phyloP scores from a whole-genome alignment of 2,888 invertebrate species.

The Emmelina monodactyla region DNA sequence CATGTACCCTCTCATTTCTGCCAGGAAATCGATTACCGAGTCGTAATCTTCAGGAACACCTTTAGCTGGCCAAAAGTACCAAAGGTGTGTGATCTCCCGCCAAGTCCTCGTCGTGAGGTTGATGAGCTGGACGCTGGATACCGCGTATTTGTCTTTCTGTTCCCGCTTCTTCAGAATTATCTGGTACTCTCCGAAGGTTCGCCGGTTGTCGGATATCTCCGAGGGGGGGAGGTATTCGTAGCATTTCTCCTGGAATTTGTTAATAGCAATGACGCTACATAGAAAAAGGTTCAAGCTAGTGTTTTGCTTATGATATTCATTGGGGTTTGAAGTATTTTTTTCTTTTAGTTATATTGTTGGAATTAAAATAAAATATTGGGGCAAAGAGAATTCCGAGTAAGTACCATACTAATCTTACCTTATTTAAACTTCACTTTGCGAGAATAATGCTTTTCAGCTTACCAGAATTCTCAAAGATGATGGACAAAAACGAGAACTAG shows the following conservation, averaged over 20 bases:
- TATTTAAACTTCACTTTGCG: too few relatives aligned
- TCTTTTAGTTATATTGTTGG: too few relatives aligned
- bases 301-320: too few relatives aligned
- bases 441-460: too few relatives aligned
- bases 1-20: slow-evolving; percentile 77
- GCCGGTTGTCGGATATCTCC: slow-evolving; percentile 88
- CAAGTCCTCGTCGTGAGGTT: slow-evolving; percentile 83
- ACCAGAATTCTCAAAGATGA: too few relatives aligned
- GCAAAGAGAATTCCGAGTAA: too few relatives aligned
- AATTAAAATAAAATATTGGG: too few relatives aligned
- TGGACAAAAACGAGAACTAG: too few relatives aligned
- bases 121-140: slow-evolving; percentile 85
- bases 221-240: slow-evolving; percentile 92
- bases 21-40: slow-evolving; percentile 85
- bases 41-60: slow-evolving; percentile 86
- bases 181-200: slow-evolving; percentile 87
- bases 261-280: too few relatives aligned
- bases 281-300: too few relatives aligned
- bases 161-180: slow-evolving; percentile 88
- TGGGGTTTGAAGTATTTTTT: too few relatives aligned
- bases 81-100: slow-evolving; percentile 89
- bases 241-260: slow-evolving; percentile 86
- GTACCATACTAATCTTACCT: too few relatives aligned
- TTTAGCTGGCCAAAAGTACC: slow-evolving; percentile 94
- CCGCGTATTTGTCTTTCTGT: slow-evolving; percentile 89